Evolutionary conservation across 2,113 vertebrate genomes (phyloP).

Genomic region (Gallinago media): DNA sequence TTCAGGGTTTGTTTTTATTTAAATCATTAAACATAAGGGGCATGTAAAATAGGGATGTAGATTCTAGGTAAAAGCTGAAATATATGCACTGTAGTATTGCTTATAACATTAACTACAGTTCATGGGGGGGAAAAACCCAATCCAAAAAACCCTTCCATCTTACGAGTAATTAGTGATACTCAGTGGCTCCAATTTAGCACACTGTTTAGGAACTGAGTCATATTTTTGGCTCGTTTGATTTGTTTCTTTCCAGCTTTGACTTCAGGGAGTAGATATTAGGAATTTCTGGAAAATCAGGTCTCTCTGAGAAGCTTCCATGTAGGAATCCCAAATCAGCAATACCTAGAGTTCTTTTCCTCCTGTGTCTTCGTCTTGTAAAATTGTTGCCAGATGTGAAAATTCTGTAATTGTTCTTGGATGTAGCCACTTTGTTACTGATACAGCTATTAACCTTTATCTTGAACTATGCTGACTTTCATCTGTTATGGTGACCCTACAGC

Average conservation of each 20-base stretch:
- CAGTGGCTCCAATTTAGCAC: not conserved
- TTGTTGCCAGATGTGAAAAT: not conserved
- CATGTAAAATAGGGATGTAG: not conserved
- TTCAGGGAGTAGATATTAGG: not conserved
- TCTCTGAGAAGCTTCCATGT: not conserved
- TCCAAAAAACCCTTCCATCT: fast-evolving
- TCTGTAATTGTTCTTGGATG: not conserved
- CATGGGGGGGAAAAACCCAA: fast-evolving
- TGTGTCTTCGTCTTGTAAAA: not conserved
- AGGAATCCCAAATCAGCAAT: not conserved
- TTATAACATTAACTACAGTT: not conserved
- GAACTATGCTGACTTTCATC: not conserved
- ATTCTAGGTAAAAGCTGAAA: not conserved
- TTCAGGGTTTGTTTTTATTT: not conserved
- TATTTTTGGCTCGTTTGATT: not conserved
- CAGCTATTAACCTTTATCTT: not conserved
- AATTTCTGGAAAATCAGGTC: not conserved
- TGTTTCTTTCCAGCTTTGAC: not conserved
- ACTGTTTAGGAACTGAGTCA: not conserved
- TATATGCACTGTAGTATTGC: not conserved
- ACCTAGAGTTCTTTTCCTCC: not conserved
- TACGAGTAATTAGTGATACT: not conserved
- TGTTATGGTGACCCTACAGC: too few relatives aligned
- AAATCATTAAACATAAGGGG: not conserved
- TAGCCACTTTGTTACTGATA: not conserved